Evolutionary conservation across 2,113 vertebrate genomes (phyloP).

Genomic region (Callopanchax toddi): DNA sequence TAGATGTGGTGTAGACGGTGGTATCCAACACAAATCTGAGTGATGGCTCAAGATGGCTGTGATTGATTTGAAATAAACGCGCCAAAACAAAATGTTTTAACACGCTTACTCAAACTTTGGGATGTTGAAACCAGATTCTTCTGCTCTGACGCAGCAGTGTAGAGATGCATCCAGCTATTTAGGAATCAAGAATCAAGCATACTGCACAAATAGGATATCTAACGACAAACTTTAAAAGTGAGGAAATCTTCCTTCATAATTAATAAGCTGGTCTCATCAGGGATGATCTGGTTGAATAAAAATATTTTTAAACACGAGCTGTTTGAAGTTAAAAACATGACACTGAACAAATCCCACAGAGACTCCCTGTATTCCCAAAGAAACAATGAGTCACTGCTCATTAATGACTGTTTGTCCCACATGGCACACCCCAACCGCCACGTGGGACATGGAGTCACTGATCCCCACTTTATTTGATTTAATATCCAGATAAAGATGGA

Average conservation of each 20-base stretch:
- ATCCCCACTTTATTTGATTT: constrained; percentile 62
- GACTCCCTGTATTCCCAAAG: constrained; percentile 41
- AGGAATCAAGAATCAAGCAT: too few species aligned
- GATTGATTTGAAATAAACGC: too few species aligned
- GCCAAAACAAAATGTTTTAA: too few species aligned
- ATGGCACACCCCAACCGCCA: constrained; percentile 37
- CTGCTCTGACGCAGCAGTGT: too few species aligned
- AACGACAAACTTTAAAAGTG: too few species aligned
- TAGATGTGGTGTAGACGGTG: too few species aligned
- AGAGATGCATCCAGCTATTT: not conserved
- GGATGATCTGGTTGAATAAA: not conserved
- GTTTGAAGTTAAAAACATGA: constrained; percentile 32
- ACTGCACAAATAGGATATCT: too few species aligned
- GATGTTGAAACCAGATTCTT: too few species aligned
- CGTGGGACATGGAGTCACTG: constrained; percentile 5
- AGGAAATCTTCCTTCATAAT: constrained; percentile 11
- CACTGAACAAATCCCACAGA: constrained; percentile 37
- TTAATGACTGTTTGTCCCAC: constrained; percentile 65
- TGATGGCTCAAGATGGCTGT: too few species aligned
- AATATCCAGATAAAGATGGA: constrained; percentile 26
- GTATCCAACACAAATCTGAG: too few species aligned
- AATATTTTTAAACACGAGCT: not conserved
- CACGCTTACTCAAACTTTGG: too few species aligned
- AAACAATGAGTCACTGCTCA: constrained; percentile 67
- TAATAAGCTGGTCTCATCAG: constrained; percentile 12